Percentiles rank a stretch among this genome's conserved stretches.
phyloP scores from a whole-genome alignment of 2,797 vertebrate genomes.

The Pseudochirops cupreus region DNA sequence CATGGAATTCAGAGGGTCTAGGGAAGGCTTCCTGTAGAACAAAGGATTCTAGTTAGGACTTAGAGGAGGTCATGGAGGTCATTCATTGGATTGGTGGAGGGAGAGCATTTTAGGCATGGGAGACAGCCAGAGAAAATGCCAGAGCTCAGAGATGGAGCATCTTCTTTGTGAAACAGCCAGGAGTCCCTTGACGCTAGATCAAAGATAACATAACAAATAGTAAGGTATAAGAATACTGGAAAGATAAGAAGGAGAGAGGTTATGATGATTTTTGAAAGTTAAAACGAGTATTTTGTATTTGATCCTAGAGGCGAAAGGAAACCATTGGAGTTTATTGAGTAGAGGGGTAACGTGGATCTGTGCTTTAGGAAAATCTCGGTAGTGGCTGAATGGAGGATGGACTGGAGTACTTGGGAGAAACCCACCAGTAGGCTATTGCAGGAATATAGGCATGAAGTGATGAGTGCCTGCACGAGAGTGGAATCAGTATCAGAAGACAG shows the following conservation, averaged over 20 bases:
- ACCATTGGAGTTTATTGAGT: too few relatives aligned
- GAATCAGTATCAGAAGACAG: neutral
- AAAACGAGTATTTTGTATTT: neutral
- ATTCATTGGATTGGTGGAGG: neutral
- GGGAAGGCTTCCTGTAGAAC: too few relatives aligned
- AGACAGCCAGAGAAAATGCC: too few relatives aligned
- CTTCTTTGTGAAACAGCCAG: neutral
- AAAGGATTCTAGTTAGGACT: too few relatives aligned
- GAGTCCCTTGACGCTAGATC: too few relatives aligned
- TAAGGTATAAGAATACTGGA: neutral
- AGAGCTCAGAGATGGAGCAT: neutral
- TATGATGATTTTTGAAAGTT: neutral
- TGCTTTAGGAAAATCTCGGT: neutral
- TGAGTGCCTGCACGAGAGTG: neutral
- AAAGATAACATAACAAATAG: neutral
- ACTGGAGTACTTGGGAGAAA: neutral
- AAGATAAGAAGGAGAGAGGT: neutral
- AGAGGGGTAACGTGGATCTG: neutral
- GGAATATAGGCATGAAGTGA: neutral
- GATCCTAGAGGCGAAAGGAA: too few relatives aligned
- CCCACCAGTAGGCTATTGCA: neutral
- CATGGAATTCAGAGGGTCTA: too few relatives aligned
- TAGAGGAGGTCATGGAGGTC: too few relatives aligned
- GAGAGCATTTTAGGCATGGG: neutral
- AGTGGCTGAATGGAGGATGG: neutral